These are phyloP conservation scores for Holothuria leucospilota DNA, from an alignment of 53 echinoderm and acorn worm species.

Conservation along the genomic window DNA sequence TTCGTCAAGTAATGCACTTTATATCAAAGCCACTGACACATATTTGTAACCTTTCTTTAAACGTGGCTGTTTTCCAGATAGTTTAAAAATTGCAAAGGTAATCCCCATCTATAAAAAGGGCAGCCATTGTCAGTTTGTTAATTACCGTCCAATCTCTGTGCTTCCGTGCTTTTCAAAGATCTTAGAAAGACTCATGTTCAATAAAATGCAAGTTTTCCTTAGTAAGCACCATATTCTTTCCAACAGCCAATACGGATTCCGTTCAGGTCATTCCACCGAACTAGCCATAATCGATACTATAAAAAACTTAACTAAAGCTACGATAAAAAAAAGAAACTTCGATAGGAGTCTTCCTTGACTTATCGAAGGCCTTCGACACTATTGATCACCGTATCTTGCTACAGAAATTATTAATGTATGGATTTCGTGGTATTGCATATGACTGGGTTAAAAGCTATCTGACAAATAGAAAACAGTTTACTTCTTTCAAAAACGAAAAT, in stretches of 20 bases:
- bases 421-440: background rate
- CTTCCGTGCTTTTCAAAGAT: background rate
- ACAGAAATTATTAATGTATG: background rate
- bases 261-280: no score
- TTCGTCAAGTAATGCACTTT: background rate
- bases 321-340: no score
- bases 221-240: constrained; percentile 7
- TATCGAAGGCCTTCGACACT: no score
- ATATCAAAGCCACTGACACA: constrained; percentile 18
- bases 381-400: no score
- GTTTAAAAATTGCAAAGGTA: no score
- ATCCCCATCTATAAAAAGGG: no score
- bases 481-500: background rate
- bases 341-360: no score
- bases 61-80: background rate
- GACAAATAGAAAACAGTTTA: background rate
- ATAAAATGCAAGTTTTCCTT: background rate
- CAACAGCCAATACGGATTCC: no score
- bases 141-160: constrained; percentile 6
- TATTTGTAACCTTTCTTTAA: background rate
- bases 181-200: constrained; percentile 17
- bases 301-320: no score
- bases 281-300: background rate
- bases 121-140: no score
- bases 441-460: background rate